Evolutionary conservation across 2,888 invertebrate species (phyloP), one percentile per base, ranked within the genome.

Genomic region (Schizaphis graminum): DNA sequence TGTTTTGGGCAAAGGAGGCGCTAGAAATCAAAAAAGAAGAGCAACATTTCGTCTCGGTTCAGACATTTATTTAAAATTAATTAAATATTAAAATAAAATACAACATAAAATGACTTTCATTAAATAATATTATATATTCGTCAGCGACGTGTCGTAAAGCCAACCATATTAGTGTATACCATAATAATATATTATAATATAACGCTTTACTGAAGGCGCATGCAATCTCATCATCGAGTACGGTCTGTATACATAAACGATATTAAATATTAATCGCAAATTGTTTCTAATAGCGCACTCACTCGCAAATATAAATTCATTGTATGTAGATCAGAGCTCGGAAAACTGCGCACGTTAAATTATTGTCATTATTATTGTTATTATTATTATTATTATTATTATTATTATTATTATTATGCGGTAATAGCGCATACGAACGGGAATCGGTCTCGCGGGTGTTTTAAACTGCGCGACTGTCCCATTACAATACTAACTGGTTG

Each of bases 371-470:
- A 13, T 49, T 49, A 21, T 53, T 67, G 35, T 77, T 77, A 77
- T 21, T 77, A 35, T 77, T 67, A 77, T 77, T 77, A 77, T 21
- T 77, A n/a, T n/a, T n/a, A n/a, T n/a, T n/a, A n/a, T n/a, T n/a
- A n/a, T n/a, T 35, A 77, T 67, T n/a, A 67, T 67, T 67, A 77
- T 77, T 77, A 77, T 21, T 77, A 35, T 77, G 67, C 67, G n/a
- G 67, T 67, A n/a, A 67, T 67, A 13, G 67, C 16, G 67, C 21
- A 53, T n/a, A 67, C 13, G 16, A 16, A 8, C 35, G 77, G 47
- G 7, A 90, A 90, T 90, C 44, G 90, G 90, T 90, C 90, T 90
- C 90, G 47, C 10, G 90, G 90, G 90, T 90, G 61, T n/a, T 90
- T 90, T 90, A 24, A 86, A 47, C 26, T 28, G 7, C 47, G 1